Evolutionary conservation across 2,113 vertebrate species (phyloP), one percentile per base, ranked within the genome.

Genomic region (Hiodon tergisus): DNA sequence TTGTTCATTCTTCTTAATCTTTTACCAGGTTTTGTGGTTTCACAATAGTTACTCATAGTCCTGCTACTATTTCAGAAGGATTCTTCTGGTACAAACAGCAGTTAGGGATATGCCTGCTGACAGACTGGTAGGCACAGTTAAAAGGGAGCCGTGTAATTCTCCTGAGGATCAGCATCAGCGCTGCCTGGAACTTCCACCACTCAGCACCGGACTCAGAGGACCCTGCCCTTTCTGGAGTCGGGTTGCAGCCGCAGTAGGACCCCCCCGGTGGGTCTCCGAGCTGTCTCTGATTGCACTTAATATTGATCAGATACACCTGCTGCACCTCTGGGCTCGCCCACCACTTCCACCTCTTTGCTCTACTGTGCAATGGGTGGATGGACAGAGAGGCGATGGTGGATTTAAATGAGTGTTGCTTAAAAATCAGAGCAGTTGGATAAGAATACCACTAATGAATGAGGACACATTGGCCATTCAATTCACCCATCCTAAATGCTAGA

Each of bases 251-350:
- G 50, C 47, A 31, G 76, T 48, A n/a, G 48, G 67, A 54, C 62
- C n/a, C 16, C 55, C 31, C 31, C 31, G 31, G 58, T 48, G 57
- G 47, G 50, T 16, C 53, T 69, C 14, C 9, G 16, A 31, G 66
- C 31, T 51, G 71, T 57, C 63, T 77, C 58, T 71, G 17, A 67
- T 8, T 16, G 65, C 70, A 4, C 52, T 57, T 67, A 17, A 70
- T 71, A 80, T 81, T 80, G 80, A 83, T 83, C 58, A 53, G 77
- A 73, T 74, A 63, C 74, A 69, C 77, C 60, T 77, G 76, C 76
- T 71, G 16, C 13, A 66, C 67, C 62, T 61, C 75, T 55, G 65
- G 16, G 60, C 48, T 60, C 69, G 61, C 14, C 50, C 16, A 6
- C 58, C 31, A 51, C 62, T 4, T 31, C 17, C 63, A 48, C 60